Percentiles rank a stretch among this genome's conserved stretches.
Evolutionary conservation across 1,140 invertebrate genomes (phyloP).

Genomic region (Euborellia annulipes): DNA sequence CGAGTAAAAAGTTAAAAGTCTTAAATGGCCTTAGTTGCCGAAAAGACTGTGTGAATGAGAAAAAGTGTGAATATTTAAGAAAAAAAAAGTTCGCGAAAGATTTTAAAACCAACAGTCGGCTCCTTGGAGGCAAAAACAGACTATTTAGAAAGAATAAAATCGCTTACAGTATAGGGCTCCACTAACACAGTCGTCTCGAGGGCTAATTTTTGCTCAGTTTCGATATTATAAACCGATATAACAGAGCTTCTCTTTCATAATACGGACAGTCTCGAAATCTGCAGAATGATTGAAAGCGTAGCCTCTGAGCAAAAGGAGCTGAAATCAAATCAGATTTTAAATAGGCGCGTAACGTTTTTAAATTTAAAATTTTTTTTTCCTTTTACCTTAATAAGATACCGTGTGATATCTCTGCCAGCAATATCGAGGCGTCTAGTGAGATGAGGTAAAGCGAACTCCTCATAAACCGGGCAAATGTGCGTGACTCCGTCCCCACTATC

Average conservation of each 20-base stretch:
- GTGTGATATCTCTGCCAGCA: slow-evolving; percentile 91
- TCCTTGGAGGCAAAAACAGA: no score
- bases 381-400: slow-evolving; percentile 87
- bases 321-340: slow-evolving; percentile 20
- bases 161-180: slow-evolving; percentile 87
- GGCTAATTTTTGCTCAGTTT: slow-evolving; percentile 93
- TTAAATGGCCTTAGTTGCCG: no score
- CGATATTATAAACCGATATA: slow-evolving; percentile 98
- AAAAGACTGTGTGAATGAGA: no score
- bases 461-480: slow-evolving; percentile 98
- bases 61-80: no score
- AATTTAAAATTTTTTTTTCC: no score
- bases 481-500: slow-evolving; percentile 99
- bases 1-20: no score
- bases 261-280: slow-evolving; percentile 97
- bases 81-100: no score
- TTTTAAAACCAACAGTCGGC: no score
- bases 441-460: slow-evolving; percentile 98
- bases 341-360: no score
- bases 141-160: no score
- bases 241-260: slow-evolving; percentile 99
- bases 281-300: slow-evolving; percentile 99
- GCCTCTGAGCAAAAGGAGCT: slow-evolving; percentile 83
- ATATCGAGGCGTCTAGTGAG: slow-evolving; percentile 97
- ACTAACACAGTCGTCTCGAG: slow-evolving; percentile 96